Conservation (phyloP, 2,888 invertebrate genomes). For the Apoderus coryli region DNA sequence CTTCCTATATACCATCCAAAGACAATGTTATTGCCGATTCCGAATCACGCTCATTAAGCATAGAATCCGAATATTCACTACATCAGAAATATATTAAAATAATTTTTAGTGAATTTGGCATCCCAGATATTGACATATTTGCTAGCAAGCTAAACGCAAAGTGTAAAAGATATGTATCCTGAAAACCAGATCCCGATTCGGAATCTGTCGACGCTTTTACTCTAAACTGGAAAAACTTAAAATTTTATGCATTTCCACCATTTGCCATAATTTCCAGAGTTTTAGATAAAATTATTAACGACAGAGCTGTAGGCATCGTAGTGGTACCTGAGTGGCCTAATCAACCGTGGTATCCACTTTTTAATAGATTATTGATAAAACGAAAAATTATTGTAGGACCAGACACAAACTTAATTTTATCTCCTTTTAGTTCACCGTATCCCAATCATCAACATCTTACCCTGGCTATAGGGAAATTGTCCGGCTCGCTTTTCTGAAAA, state of each 20-base stretch:
- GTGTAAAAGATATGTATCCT: conserved; percentile 20
- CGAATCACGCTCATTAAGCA: conserved; percentile 15
- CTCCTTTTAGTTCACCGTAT: conserved; percentile 19
- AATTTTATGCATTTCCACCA: conserved; percentile 22
- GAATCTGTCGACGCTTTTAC: conserved; percentile 20
- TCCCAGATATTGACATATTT: conserved; percentile 19
- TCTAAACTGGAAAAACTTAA: conserved; percentile 11
- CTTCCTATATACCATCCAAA: conserved; percentile 20
- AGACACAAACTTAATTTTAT: conserved; percentile 16
- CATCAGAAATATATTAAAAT: conserved; percentile 8
- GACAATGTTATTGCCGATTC: conserved; percentile 20
- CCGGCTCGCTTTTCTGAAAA: conserved; percentile 18
- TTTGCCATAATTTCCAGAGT: conserved; percentile 20
- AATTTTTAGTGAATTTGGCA: conserved; percentile 13
- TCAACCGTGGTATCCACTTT: conserved; percentile 23
- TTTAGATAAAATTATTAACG: conserved; percentile 21
- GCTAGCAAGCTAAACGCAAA: conserved; percentile 19
- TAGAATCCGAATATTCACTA: conserved; percentile 11
- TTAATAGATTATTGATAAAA: too few species aligned
- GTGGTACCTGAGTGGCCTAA: conserved; percentile 21
- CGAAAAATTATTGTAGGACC: conserved; percentile 18
- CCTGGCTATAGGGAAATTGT: conserved; percentile 20
- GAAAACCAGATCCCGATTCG: conserved; percentile 18
- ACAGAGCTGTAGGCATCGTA: conserved; percentile 21
- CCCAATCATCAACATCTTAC: conserved; percentile 17